These are phyloP conservation scores for Lasioglossum oenotherae DNA, from an alignment of 2,888 invertebrate species.

Conservation along the genomic window DNA sequence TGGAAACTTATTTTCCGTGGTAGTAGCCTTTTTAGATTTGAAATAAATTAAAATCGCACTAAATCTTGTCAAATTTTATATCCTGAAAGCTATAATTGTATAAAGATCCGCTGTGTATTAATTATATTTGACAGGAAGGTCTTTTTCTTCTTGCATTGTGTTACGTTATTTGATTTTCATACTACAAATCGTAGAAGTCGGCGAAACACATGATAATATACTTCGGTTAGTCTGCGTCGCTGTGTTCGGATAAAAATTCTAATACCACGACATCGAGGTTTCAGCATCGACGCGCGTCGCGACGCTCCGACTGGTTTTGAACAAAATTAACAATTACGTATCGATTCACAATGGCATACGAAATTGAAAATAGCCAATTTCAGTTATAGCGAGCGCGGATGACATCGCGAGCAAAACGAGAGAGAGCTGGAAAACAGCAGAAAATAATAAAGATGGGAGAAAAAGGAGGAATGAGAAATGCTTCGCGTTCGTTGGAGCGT, in stretches of 20 bases:
- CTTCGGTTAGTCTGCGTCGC: too few species aligned
- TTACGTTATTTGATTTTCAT: too few species aligned
- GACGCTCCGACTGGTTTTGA: not conserved
- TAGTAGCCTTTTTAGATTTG: too few species aligned
- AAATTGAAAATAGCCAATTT: slow-evolving; percentile 14
- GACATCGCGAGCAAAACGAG: not conserved
- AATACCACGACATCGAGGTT: not conserved
- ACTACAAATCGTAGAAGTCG: too few species aligned
- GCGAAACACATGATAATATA: too few species aligned
- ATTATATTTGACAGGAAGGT: too few species aligned
- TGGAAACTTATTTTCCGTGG: too few species aligned
- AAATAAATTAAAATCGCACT: too few species aligned
- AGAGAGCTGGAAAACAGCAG: not conserved
- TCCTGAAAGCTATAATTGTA: too few species aligned
- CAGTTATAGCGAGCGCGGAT: not conserved
- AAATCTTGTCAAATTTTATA: too few species aligned
- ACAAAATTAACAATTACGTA: not conserved
- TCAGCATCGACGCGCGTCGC: not conserved
- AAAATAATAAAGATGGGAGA: slow-evolving; percentile 13
- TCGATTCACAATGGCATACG: not conserved
- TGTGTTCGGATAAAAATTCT: not conserved
- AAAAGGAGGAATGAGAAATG: slow-evolving; percentile 33
- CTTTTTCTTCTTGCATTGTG: too few species aligned
- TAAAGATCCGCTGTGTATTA: too few species aligned
- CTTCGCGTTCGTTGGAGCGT: slow-evolving; percentile 37